Evolutionary conservation across 2,113 vertebrate species (phyloP).

Genomic region (Pseudonaja textilis): DNA sequence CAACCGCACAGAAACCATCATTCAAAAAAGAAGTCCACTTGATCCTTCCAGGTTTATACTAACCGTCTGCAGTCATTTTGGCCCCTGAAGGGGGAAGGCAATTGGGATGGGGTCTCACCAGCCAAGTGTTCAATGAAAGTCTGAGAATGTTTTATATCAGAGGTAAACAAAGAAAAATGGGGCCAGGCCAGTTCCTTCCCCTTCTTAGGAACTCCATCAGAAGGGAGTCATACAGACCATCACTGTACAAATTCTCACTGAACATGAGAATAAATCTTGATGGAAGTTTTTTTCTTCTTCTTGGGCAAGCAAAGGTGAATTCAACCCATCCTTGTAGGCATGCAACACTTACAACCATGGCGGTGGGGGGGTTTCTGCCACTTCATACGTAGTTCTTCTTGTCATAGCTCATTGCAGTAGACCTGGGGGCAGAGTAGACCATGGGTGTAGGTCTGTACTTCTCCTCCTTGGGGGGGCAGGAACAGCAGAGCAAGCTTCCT

Average conservation of each 20-base stretch:
- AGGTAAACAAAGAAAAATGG: background rate
- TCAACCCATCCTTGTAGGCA: background rate
- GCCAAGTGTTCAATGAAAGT: background rate
- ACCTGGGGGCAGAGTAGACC: conserved; percentile 82
- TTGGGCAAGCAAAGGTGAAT: background rate
- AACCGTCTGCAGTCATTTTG: background rate
- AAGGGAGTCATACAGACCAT: background rate
- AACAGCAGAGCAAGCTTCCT: conserved; percentile 87
- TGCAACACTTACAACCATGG: background rate
- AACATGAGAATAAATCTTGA: background rate
- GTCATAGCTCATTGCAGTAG: conserved; percentile 75
- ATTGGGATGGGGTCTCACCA: background rate
- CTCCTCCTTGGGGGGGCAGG: conserved; percentile 83
- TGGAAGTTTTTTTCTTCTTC: too few species aligned
- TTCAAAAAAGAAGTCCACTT: background rate
- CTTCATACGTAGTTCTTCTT: conserved; percentile 91
- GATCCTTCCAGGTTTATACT: background rate
- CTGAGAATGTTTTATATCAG: background rate
- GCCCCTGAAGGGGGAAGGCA: background rate
- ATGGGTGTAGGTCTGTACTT: conserved; percentile 76
- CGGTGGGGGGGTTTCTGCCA: rapidly evolving
- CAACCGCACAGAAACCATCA: background rate
- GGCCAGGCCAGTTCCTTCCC: background rate
- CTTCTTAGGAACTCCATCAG: too few species aligned
- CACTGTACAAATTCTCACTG: background rate